Conservation (phyloP, 1,140 invertebrate genomes). For the Cherax quadricarinatus region DNA sequence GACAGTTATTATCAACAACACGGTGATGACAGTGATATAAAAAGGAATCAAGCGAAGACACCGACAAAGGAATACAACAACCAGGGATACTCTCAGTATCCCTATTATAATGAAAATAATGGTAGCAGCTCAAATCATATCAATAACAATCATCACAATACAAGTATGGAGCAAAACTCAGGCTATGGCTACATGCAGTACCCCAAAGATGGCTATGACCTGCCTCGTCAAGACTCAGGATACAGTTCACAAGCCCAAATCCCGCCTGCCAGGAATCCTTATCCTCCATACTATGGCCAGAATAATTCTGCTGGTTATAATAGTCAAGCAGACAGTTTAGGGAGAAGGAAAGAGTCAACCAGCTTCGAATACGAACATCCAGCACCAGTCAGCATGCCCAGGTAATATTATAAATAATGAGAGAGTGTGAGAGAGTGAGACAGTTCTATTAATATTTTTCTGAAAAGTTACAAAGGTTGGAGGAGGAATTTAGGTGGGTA, state of each 20-base stretch:
- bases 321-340: slow-evolving; percentile 66
- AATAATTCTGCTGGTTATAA: slow-evolving; percentile 67
- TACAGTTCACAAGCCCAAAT: slow-evolving; percentile 74
- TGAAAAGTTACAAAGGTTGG: too few relatives aligned
- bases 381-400: slow-evolving; percentile 79
- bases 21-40: slow-evolving; percentile 53
- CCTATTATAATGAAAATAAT: slow-evolving; percentile 53
- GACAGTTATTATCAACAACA: slow-evolving; percentile 56
- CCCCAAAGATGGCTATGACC: slow-evolving; percentile 73
- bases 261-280: slow-evolving; percentile 70
- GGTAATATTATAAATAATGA: slow-evolving; percentile 74
- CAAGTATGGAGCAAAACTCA: slow-evolving; percentile 73
- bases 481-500: too few relatives aligned
- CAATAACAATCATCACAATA: slow-evolving; percentile 72
- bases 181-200: slow-evolving; percentile 74
- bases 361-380: slow-evolving; percentile 84
- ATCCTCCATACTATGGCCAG: slow-evolving; percentile 70
- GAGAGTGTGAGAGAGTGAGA: too few relatives aligned
- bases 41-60: slow-evolving; percentile 70
- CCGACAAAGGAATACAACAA: slow-evolving; percentile 68
- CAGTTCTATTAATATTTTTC: too few relatives aligned
- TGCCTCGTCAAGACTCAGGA: slow-evolving; percentile 74
- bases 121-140: slow-evolving; percentile 25
- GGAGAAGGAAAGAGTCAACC: slow-evolving; percentile 81
- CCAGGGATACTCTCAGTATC: slow-evolving; percentile 68